A percentile compares a stretch with the other conserved stretches of the same genome.
These are phyloP conservation scores for Drosophila pegasa DNA, from an alignment of 2,888 invertebrate species.

Conservation along the genomic window DNA sequence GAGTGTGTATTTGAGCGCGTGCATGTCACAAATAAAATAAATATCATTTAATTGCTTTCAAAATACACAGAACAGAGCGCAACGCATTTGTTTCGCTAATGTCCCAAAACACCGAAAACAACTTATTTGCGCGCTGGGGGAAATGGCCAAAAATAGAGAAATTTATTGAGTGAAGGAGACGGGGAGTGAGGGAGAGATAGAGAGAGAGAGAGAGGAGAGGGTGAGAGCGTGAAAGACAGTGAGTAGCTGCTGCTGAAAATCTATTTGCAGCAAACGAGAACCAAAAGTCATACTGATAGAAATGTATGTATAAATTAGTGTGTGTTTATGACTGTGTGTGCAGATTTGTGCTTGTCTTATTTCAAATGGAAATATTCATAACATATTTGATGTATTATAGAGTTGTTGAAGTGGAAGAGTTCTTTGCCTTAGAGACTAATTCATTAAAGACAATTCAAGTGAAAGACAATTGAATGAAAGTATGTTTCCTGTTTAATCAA, in stretches of 20 bases:
- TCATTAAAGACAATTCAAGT: background rate
- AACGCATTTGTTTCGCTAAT: constrained; percentile 48
- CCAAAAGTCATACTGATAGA: background rate
- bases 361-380: constrained; percentile 4
- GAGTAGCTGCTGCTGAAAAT: constrained; percentile 11
- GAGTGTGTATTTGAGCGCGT: constrained; percentile 33
- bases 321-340: no score
- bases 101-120: constrained; percentile 35
- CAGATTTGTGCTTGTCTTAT: background rate
- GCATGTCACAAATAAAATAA: constrained; percentile 64
- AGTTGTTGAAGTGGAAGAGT: constrained; percentile 1
- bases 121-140: constrained; percentile 35
- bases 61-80: constrained; percentile 38
- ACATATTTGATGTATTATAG: background rate
- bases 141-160: constrained; percentile 1
- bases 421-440: background rate
- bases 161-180: background rate
- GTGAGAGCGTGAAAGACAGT: background rate
- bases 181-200: background rate
- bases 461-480: background rate
- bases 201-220: background rate
- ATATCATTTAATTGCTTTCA: constrained; percentile 69
- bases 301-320: background rate
- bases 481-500: background rate
- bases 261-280: constrained; percentile 15